phyloP scores from a whole-genome alignment of 2,113 vertebrate genomes.

The Elaphurus davidianus region DNA sequence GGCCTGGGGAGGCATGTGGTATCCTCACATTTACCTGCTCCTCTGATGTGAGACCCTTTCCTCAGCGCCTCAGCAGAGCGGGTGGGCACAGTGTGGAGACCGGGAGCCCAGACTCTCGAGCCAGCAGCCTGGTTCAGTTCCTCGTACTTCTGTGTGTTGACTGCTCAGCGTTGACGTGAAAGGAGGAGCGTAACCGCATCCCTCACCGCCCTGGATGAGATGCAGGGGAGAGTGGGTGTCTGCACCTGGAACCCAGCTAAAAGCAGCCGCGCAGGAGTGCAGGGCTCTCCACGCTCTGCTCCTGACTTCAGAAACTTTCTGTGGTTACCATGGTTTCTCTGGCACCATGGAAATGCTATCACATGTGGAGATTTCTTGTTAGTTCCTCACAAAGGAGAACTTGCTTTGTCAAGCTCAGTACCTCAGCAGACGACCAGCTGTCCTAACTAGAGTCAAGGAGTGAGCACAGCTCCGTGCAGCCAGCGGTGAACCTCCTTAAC shows the following conservation, averaged over 20 bases:
- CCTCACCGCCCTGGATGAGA: neutral
- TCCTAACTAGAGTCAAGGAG: neutral
- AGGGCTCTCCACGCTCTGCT: neutral
- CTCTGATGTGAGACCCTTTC: neutral
- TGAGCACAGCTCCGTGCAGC: neutral
- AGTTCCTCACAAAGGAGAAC: neutral
- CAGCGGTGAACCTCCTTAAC: neutral
- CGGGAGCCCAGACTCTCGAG: neutral
- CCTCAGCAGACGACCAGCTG: neutral
- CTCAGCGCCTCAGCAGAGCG: neutral
- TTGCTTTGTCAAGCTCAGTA: neutral
- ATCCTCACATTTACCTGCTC: neutral
- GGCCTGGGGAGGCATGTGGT: neutral
- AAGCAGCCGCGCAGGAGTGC: neutral
- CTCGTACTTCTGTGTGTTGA: neutral
- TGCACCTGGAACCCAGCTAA: fast-evolving
- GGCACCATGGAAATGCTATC: neutral
- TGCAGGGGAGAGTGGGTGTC: neutral
- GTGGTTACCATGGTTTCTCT: neutral
- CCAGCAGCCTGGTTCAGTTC: neutral
- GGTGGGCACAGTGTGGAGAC: neutral
- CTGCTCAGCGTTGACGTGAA: neutral
- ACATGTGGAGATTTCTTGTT: neutral
- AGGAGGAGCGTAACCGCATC: neutral
- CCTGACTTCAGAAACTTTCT: neutral